Percentiles rank a stretch among this genome's conserved stretches.
These are phyloP conservation scores for Dermatemys mawii DNA, from an alignment of 2,113 vertebrate species.

Conservation along the genomic window DNA sequence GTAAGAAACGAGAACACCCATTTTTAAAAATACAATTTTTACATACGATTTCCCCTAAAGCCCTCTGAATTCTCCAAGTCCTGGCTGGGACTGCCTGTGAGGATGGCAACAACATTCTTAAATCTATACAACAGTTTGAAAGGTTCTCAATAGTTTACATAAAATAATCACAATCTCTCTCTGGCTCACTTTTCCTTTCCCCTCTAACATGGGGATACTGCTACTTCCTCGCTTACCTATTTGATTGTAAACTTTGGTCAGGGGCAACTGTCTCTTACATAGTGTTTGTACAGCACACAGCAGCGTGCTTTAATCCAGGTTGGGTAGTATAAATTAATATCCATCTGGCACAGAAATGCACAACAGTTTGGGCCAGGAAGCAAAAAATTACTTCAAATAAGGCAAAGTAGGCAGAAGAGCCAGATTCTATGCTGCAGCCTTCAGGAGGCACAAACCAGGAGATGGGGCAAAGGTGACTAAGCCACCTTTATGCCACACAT, in stretches of 20 bases:
- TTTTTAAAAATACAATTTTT: background rate
- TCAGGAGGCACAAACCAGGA: background rate
- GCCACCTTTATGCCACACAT: background rate
- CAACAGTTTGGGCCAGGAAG: background rate
- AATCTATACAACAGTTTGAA: background rate
- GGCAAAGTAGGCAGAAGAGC: background rate
- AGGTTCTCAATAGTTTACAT: background rate
- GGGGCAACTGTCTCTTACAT: background rate
- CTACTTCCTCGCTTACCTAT: background rate
- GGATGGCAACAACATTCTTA: background rate
- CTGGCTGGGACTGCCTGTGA: background rate
- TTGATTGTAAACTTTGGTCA: no score
- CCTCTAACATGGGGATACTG: background rate
- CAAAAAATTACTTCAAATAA: background rate
- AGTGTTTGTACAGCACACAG: background rate
- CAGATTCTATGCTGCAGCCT: background rate
- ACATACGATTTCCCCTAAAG: background rate
- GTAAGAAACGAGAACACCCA: background rate
- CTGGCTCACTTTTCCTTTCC: background rate
- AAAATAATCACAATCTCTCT: background rate
- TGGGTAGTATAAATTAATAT: background rate
- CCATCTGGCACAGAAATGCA: background rate
- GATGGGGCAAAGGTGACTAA: background rate
- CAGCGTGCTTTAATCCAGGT: background rate
- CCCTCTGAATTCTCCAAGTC: background rate